Evolutionary conservation across 2,888 invertebrate genomes (phyloP).

Genomic region (Argynnis bischoffii): DNA sequence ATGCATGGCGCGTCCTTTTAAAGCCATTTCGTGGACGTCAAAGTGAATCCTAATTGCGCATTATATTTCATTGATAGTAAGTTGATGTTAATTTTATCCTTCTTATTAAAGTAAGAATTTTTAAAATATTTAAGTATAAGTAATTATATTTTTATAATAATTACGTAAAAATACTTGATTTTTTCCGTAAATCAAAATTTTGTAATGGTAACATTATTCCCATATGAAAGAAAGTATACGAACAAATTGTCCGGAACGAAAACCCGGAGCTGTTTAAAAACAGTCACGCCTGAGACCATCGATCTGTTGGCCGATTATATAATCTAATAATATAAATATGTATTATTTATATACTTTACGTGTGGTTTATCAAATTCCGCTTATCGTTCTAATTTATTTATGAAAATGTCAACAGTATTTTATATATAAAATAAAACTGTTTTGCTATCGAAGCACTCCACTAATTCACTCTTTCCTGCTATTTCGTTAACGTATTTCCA

Average conservation of each 20-base stretch:
- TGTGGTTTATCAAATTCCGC: slow-evolving; percentile 7
- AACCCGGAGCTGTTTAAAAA: too few species aligned
- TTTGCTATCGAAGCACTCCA: not conserved
- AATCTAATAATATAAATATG: not conserved
- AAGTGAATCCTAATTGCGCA: slow-evolving; percentile 19
- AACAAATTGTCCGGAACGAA: too few species aligned
- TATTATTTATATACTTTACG: not conserved
- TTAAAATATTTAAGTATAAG: too few species aligned
- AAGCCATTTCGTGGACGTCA: slow-evolving; percentile 3
- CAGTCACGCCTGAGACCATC: too few species aligned
- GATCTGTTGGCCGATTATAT: not conserved
- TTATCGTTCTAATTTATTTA: slow-evolving; percentile 2
- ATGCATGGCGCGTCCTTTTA: slow-evolving; percentile 17
- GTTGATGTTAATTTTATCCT: not conserved
- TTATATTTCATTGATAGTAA: slow-evolving; percentile 21
- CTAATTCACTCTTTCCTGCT: not conserved
- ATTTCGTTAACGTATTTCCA: not conserved
- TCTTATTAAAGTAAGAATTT: too few species aligned
- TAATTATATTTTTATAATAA: too few species aligned
- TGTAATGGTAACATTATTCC: too few species aligned
- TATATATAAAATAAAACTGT: slow-evolving; percentile 1
- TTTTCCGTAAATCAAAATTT: too few species aligned
- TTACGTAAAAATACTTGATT: too few species aligned
- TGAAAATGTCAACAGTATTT: slow-evolving; percentile 4
- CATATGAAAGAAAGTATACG: too few species aligned